Evolutionary conservation across 2,888 invertebrate species (phyloP).

Genomic region (Apamea sordens): DNA sequence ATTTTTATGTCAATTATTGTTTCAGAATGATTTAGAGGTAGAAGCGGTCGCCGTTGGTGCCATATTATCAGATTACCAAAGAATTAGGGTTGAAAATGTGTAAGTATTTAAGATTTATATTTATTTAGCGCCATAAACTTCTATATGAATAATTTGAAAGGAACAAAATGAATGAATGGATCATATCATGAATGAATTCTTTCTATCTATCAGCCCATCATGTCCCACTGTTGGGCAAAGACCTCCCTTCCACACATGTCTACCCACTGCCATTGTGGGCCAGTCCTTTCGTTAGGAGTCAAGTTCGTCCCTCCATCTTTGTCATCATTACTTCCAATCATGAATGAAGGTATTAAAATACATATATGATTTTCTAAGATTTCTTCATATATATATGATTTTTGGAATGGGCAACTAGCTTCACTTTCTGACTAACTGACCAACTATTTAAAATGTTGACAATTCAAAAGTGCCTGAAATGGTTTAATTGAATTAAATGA

Average conservation of each 20-base stretch:
- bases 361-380: neutral
- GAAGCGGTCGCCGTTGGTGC: constrained; percentile 99
- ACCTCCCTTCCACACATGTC: neutral
- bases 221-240: neutral
- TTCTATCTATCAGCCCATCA: neutral
- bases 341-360: neutral
- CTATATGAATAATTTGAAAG: neutral
- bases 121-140: neutral
- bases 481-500: too few species aligned
- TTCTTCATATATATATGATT: too few species aligned
- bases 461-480: too few species aligned
- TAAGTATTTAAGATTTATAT: constrained; percentile 89
- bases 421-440: too few species aligned
- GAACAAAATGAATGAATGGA: neutral
- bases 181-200: neutral
- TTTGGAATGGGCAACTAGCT: too few species aligned
- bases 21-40: constrained; percentile 92
- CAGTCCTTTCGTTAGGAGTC: neutral
- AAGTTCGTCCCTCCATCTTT: neutral
- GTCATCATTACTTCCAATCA: neutral
- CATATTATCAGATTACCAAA: constrained; percentile 99
- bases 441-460: too few species aligned
- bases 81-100: constrained; percentile 99
- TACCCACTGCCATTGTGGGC: neutral
- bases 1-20: constrained; percentile 66